phyloP scores from a whole-genome alignment of 1,140 invertebrate species.

The Papilio polytes region DNA sequence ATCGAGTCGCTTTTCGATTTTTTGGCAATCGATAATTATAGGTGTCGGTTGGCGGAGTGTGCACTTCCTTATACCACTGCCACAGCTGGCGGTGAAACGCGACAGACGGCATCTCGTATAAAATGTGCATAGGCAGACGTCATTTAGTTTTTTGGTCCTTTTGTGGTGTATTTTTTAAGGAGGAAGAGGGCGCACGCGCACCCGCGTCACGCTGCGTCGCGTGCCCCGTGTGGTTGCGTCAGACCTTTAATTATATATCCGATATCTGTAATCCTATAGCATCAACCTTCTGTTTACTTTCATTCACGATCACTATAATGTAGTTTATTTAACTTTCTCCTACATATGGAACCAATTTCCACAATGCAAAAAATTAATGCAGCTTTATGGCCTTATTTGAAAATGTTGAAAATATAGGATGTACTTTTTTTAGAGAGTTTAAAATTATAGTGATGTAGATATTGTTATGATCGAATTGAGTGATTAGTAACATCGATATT shows the following conservation, averaged over 20 bases:
- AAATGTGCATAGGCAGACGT: slow-evolving; percentile 66
- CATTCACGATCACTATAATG: neutral
- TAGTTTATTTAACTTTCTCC: neutral
- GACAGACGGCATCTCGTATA: slow-evolving; percentile 64
- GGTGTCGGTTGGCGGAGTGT: slow-evolving; percentile 52
- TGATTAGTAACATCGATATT: slow-evolving; percentile 22
- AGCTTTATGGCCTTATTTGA: neutral
- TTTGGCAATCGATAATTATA: slow-evolving; percentile 67
- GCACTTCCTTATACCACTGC: slow-evolving; percentile 68
- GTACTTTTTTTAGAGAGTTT: neutral
- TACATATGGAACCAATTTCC: neutral
- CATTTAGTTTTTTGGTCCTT: slow-evolving; percentile 63
- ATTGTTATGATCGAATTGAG: neutral
- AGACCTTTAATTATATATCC: slow-evolving; percentile 34
- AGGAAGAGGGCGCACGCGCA: slow-evolving; percentile 47
- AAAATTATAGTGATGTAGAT: neutral
- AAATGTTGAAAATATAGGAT: too few species aligned
- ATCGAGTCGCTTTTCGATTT: slow-evolving; percentile 54
- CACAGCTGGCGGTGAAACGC: slow-evolving; percentile 73
- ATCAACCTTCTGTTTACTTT: slow-evolving; percentile 12
- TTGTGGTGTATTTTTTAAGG: slow-evolving; percentile 65
- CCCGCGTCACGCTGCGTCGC: slow-evolving; percentile 46
- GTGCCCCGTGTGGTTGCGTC: slow-evolving; percentile 71
- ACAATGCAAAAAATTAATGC: neutral
- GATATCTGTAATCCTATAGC: slow-evolving; percentile 6